These are phyloP conservation scores for Ormyrus nitidulus DNA, from an alignment of 2,888 invertebrate genomes.

Conservation along the genomic window DNA sequence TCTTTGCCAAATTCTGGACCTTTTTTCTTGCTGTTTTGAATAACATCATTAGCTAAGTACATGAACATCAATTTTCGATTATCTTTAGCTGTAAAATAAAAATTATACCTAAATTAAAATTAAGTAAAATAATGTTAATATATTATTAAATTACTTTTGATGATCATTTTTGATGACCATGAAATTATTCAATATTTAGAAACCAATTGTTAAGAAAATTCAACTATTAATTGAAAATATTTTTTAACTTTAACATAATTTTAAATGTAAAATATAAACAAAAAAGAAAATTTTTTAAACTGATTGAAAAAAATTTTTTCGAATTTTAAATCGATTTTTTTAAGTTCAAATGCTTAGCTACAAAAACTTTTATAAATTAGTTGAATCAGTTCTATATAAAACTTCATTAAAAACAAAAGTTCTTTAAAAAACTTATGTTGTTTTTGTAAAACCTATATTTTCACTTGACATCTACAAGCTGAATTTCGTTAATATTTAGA, in stretches of 20 bases:
- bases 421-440: too few relatives aligned
- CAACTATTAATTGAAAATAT: neutral
- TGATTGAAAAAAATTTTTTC: too few relatives aligned
- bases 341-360: too few relatives aligned
- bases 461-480: too few relatives aligned
- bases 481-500: too few relatives aligned
- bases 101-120: neutral
- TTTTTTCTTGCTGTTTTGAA: slow-evolving; percentile 98
- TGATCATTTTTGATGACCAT: neutral
- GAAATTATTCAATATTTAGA: neutral
- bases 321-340: too few relatives aligned
- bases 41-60: slow-evolving; percentile 99
- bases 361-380: too few relatives aligned
- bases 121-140: neutral
- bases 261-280: neutral
- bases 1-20: slow-evolving; percentile 96
- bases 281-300: neutral
- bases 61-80: slow-evolving; percentile 93
- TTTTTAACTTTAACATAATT: neutral
- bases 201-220: neutral
- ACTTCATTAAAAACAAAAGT: too few relatives aligned
- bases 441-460: too few relatives aligned
- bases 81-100: slow-evolving; percentile 83
- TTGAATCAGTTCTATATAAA: too few relatives aligned
- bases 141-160: neutral